A percentile compares a stretch with the other conserved stretches of the same genome.
Conservation (phyloP, 1,140 invertebrate genomes). For the Ceratina japonica region DNA sequence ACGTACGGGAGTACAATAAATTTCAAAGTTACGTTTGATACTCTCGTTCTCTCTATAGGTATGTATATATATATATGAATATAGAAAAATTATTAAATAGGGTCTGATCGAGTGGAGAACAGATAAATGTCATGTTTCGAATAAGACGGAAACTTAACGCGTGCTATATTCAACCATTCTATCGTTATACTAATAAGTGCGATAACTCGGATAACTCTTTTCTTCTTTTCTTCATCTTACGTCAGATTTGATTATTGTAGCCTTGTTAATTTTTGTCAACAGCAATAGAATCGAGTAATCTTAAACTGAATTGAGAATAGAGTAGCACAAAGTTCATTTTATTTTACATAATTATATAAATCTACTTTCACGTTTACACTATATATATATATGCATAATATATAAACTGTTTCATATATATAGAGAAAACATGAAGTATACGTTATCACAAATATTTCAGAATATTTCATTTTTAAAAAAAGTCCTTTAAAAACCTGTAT, state of each 20-base stretch:
- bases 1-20: neutral
- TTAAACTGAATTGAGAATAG: neutral
- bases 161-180: conserved; percentile 25
- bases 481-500: neutral
- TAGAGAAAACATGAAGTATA: conserved; percentile 20
- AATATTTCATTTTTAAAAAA: conserved; percentile 29
- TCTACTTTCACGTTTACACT: conserved; percentile 10
- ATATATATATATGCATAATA: neutral
- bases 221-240: conserved; percentile 2
- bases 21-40: conserved; percentile 39
- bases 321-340: neutral
- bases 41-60: neutral
- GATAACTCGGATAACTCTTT: conserved; percentile 24
- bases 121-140: conserved; percentile 3
- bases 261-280: too few relatives aligned
- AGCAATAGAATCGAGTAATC: neutral
- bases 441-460: conserved; percentile 8
- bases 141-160: neutral
- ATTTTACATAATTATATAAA: conserved; percentile 6
- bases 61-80: neutral
- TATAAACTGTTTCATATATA: conserved; percentile 3
- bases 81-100: neutral
- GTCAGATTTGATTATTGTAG: neutral
- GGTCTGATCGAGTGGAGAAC: neutral
- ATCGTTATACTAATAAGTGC: conserved; percentile 6